phyloP scores from a whole-genome alignment of 2,113 vertebrate species.

The Tricholaema leucomelas region DNA sequence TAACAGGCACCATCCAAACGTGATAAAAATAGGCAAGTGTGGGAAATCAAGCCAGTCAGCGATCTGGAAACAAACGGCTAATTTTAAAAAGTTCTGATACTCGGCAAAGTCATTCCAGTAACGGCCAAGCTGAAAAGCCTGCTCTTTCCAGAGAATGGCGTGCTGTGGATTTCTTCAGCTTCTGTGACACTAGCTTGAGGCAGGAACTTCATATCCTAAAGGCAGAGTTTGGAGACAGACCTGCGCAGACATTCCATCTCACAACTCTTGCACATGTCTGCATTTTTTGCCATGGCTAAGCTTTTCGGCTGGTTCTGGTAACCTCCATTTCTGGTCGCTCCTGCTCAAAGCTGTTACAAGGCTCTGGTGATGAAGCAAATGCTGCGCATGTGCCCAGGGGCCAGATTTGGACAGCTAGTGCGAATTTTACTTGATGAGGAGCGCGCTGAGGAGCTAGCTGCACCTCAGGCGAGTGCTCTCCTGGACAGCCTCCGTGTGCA shows the following conservation, averaged over 20 bases:
- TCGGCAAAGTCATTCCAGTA: background rate
- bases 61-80: background rate
- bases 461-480: background rate
- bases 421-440: background rate
- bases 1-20: background rate
- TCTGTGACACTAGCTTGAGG: background rate
- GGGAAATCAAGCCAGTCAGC: conserved; percentile 1
- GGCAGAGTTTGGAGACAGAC: background rate
- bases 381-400: fast-evolving
- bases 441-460: fast-evolving
- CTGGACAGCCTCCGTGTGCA: background rate
- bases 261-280: fast-evolving
- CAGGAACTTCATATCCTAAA: background rate
- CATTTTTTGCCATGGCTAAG: background rate
- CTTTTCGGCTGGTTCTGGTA: background rate
- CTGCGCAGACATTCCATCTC: background rate
- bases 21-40: conserved; percentile 29
- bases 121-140: background rate
- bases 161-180: background rate
- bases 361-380: fast-evolving
- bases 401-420: fast-evolving
- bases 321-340: background rate
- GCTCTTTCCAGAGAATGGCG: background rate
- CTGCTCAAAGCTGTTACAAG: fast-evolving
- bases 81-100: conserved; percentile 1